phyloP scores from a whole-genome alignment of 2,113 vertebrate species.

The Thinocorus orbignyianus region DNA sequence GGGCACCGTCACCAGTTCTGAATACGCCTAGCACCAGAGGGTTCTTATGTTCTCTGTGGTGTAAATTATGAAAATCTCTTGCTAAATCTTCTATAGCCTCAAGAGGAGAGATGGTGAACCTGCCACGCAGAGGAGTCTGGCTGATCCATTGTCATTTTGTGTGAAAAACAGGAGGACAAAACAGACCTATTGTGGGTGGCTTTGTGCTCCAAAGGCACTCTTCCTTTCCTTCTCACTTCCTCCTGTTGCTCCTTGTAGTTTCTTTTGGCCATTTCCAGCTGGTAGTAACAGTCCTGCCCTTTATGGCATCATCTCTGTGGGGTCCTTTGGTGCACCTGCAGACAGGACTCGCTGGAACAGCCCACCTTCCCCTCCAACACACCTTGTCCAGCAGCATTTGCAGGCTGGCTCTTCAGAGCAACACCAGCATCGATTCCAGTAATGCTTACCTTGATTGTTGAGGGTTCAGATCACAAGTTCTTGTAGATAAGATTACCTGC shows the following conservation, averaged over 20 bases:
- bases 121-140: not conserved
- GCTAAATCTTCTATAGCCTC: not conserved
- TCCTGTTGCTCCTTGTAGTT: not conserved
- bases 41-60: not conserved
- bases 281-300: not conserved
- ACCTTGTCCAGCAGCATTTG: fast-evolving
- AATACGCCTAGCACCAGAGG: not conserved
- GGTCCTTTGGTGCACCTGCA: not conserved
- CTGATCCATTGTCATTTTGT: not conserved
- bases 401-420: not conserved
- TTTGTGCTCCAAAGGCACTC: not conserved
- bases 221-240: not conserved
- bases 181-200: not conserved
- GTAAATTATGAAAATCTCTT: not conserved
- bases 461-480: not conserved
- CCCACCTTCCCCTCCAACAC: fast-evolving
- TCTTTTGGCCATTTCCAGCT: not conserved
- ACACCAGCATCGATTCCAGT: not conserved
- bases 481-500: not conserved
- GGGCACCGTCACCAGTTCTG: not conserved
- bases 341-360: not conserved
- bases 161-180: not conserved
- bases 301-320: not conserved
- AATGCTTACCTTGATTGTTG: not conserved
- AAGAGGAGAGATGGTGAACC: not conserved